Base-by-base conservation (phyloP, 1,140 invertebrate genomes). In the Trypoxylus dichotomus region DNA sequence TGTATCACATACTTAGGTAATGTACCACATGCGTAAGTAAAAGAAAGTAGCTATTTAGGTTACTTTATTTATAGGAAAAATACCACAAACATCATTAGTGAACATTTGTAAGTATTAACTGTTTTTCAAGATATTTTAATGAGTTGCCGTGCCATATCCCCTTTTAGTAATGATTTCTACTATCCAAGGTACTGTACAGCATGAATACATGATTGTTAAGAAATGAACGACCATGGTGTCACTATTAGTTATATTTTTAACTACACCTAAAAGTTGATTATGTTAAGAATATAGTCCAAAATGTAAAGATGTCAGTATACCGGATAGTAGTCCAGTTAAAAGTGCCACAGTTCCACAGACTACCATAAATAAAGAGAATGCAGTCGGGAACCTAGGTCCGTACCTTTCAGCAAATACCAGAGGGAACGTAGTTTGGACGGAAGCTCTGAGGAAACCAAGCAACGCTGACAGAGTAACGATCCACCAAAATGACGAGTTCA, bases 201-300 rank as follows among this genome's bases (percentile, higher is more conserved):
- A 68, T 8, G 24, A 19, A 27, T 68, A 68, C 24, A 27, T 68
- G 5, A 15, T 10, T 11, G 60, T 68, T 24, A 68, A 27, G 19
- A 68, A 68, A 68, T 68, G 60, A 29, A 68, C 60, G 21, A 68
- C 60, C 60, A 68, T 68, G 11, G 24, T 68, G 8, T 68, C 24
- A 68, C 7, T 68, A 3, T 24, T 24, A 13, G 60, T 27, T 1
- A 29, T 6, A 27, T 25, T 29, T 68, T 68, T 68, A 11, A 85
- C 80, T 74, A 75, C 76, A 63, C 80, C 83, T 84, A 73, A n/a
- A 80, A 80, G 10, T 11, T 15, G 7, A n/a, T 6, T 24, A 68
- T 7, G 15, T 6, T 54, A 2, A 54, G 15, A 2, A 5, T 5
- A 8, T 27, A 27, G 27, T 27, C 11, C 24, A 6, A 11, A 68